These are phyloP conservation scores for Eupsittula cactorum DNA, from an alignment of 2,113 vertebrate genomes.

Conservation along the genomic window DNA sequence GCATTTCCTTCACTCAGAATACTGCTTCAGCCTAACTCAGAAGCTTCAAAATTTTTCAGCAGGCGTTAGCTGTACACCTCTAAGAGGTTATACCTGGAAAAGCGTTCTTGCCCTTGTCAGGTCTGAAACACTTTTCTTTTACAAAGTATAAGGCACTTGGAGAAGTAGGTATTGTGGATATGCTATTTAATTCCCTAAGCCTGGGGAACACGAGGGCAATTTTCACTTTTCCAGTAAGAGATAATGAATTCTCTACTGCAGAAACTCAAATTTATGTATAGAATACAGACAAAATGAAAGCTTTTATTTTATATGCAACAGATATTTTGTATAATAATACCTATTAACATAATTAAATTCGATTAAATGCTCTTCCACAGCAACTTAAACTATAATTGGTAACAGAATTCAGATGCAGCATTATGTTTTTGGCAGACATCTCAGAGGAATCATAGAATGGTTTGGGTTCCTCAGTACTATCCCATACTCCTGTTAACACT, in stretches of 20 bases:
- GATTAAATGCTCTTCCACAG: not conserved
- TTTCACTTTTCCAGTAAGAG: not conserved
- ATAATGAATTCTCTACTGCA: not conserved
- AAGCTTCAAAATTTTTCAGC: not conserved
- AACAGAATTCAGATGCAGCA: not conserved
- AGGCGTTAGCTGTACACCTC: not conserved
- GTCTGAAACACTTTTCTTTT: not conserved
- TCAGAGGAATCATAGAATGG: not conserved
- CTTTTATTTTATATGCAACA: not conserved
- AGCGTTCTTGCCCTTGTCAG: fast-evolving
- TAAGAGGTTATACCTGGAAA: not conserved
- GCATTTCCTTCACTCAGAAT: not conserved
- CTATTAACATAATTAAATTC: not conserved
- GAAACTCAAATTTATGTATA: not conserved
- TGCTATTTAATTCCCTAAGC: not conserved
- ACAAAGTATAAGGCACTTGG: not conserved
- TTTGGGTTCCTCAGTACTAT: not conserved
- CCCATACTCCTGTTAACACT: not conserved
- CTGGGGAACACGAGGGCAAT: not conserved
- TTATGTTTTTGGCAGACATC: not conserved
- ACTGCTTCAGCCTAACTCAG: not conserved
- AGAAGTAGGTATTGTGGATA: not conserved
- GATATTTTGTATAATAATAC: not conserved
- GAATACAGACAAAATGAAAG: not conserved
- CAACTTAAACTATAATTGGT: not conserved